These are phyloP conservation scores for Leucozona laternaria DNA, from an alignment of 2,888 invertebrate genomes.

Conservation along the genomic window DNA sequence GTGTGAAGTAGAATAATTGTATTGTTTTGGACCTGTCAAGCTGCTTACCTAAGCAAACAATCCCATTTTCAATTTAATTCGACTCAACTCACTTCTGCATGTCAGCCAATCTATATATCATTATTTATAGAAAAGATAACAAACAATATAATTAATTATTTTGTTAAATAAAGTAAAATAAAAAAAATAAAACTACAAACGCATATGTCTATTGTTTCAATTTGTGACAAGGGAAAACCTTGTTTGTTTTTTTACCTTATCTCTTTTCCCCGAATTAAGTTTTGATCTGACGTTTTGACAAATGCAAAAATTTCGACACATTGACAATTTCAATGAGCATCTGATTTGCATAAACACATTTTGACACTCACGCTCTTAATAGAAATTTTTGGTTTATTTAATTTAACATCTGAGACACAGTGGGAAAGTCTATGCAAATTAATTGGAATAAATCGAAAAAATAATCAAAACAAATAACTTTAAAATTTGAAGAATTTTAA, in stretches of 20 bases:
- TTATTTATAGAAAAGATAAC: constrained; percentile 9
- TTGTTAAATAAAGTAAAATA: constrained; percentile 2
- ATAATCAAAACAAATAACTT: not conserved
- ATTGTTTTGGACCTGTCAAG: not conserved
- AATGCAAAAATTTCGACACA: constrained; percentile 71
- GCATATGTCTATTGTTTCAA: constrained; percentile 10
- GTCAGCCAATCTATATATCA: not conserved
- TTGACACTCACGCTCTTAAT: constrained; percentile 30
- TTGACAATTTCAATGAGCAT: constrained; percentile 54
- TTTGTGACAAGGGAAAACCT: constrained; percentile 2
- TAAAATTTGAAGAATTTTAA: not conserved
- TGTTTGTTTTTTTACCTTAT: constrained; percentile 1
- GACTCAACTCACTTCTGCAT: not conserved
- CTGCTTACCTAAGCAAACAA: not conserved
- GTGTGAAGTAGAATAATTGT: constrained; percentile 1
- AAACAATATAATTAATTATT: constrained; percentile 11
- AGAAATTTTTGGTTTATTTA: not conserved
- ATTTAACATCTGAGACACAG: not conserved
- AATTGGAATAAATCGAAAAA: not conserved
- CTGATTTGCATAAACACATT: constrained; percentile 68
- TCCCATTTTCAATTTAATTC: not conserved
- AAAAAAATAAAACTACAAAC: not conserved
- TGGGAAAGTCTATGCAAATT: not conserved
- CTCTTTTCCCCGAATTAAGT: not conserved
- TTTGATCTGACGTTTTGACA: constrained; percentile 42